Evolutionary conservation across 1,140 invertebrate species (phyloP), one percentile per base, ranked within the genome.

Genomic region (Drosophila saltans): DNA sequence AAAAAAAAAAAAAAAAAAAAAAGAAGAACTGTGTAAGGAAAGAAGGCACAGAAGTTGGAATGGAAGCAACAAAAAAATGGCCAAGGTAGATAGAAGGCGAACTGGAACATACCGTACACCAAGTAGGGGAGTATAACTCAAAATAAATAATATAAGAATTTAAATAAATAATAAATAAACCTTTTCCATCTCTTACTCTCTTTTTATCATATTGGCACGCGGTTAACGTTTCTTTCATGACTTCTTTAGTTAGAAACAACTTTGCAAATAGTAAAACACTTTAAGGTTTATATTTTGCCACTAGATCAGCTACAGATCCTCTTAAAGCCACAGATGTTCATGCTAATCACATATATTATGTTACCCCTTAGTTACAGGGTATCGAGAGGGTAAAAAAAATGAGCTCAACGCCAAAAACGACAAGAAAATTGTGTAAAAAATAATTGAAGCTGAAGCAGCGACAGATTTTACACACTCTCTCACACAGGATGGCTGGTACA

Each of bases 341-440:
- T 36, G 1, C 33, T 36, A 2, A 6, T 4, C 6, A 7, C 0
- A 36, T 36, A 1, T 36, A 6, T 1, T 6, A 36, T 36, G 0
- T 36, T 5, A 36, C 33, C 2, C 45, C 3, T 26, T 9, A 24
- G 8, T 10, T 26, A 24, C 21, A 69, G 30, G 48, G 39, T 58
- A 72, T 57, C 24, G 24, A 16, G 43, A 0, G 16, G 4, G 21
- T 4, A 9, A 75, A 72, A 80, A 69, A 80, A 76, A 70, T 67
- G 39, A 75, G 67, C 64, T n/a, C 72, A 48, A 60, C 67, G 61
- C 58, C 64, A 63, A 85, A 72, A 84, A 70, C 2, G 4, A 80
- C 60, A 83, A 64, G 68, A 82, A 80, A 80, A 89, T 80, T 82
- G 76, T 89, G 73, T 89, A 80, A 89, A 86, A 89, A 83, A 89